phyloP scores from a whole-genome alignment of 2,797 vertebrate genomes.

The Silurus aristotelis region DNA sequence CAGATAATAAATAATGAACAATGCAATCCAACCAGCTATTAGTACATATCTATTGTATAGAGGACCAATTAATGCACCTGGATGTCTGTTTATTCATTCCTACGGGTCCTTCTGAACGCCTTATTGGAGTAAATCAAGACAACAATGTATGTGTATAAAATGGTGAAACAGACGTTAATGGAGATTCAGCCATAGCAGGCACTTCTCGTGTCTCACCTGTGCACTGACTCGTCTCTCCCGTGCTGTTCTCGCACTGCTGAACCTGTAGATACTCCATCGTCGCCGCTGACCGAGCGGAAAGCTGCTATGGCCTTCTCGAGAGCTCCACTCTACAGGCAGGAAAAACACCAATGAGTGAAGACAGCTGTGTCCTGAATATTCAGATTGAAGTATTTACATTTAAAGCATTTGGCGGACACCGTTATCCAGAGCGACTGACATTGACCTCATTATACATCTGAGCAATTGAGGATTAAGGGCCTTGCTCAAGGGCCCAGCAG shows the following conservation, averaged over 20 bases:
- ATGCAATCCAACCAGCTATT: neutral
- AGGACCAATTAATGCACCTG: neutral
- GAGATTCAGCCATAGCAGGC: neutral
- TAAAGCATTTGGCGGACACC: no score
- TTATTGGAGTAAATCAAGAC: neutral
- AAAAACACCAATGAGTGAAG: neutral
- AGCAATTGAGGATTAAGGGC: no score
- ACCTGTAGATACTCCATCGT: slow-evolving; percentile 72
- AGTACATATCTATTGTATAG: neutral
- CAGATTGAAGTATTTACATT: neutral
- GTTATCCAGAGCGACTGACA: no score
- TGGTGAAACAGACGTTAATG: neutral
- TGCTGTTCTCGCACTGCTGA: slow-evolving; percentile 80
- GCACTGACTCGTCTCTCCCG: slow-evolving; percentile 84
- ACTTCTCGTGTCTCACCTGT: slow-evolving; percentile 71
- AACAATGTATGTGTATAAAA: neutral
- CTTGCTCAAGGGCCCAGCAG: no score
- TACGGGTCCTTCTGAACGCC: neutral
- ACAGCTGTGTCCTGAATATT: neutral
- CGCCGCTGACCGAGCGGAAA: slow-evolving; percentile 75
- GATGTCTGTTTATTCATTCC: neutral
- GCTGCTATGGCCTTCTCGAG: slow-evolving; percentile 67
- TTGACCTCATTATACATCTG: no score
- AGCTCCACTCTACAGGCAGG: slow-evolving; percentile 61
- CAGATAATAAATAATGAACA: neutral